Evolutionary conservation across 1,140 invertebrate genomes (phyloP), one percentile per base, ranked within the genome.

Genomic region (Marisa cornuarietis): DNA sequence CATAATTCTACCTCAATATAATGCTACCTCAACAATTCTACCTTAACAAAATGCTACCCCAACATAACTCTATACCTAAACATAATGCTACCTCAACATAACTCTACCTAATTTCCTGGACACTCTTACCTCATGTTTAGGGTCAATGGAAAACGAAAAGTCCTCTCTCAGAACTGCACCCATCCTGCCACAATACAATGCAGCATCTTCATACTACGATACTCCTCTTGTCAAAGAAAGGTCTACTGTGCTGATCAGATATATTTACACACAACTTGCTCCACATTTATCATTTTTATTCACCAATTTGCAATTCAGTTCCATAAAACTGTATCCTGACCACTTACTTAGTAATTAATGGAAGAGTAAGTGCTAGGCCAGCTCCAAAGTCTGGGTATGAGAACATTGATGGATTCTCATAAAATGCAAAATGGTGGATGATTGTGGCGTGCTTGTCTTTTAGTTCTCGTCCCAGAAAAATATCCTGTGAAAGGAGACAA

Each of bases 391-490:
- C 94, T 13, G 96, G 96, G 92, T 96, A 97, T 75, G 93, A 93
- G 86, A 97, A 95, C 83, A 93, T 92, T 79, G 92, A 93, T n/a
- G 94, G 92, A 87, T 94, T 90, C 49, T 95, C 92, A 80, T 92
- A 90, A 88, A 93, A 93, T 4, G 93, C 93, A 93, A 96, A 98
- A 89, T 98, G 96, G 91, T 97, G 96, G 81, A 97, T 96, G 71
- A 98, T 97, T 8, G 95, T 96, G 0, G 96, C 93, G 87, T 95
- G 94, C 74, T 92, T 88, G 88, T 98, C 96, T 81, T 93, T 92
- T 9, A 97, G 89, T 22, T 93, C 94, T 88, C 95, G 93, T 26
- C 96, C 96, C 78, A 96, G 86, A 91, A 93, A 95, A 52, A 93
- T 82, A 73, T 93, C 91, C 95, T 95, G 83, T 74, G 4, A 61